Evolutionary conservation across 1,140 invertebrate genomes (phyloP).

Genomic region (Teleopsis dalmanni): DNA sequence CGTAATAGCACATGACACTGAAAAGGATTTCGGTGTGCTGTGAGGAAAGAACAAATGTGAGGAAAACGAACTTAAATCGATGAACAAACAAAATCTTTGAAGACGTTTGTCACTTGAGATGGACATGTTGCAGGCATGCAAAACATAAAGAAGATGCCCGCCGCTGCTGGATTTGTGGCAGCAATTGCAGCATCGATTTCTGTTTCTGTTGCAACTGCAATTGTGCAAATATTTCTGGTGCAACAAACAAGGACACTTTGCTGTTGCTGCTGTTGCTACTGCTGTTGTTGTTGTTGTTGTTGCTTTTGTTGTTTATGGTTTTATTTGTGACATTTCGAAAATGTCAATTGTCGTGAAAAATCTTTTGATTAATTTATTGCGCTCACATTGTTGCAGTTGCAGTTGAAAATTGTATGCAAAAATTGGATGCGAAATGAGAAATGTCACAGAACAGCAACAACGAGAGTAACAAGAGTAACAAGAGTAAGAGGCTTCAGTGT

Average conservation of each 20-base stretch:
- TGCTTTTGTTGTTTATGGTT: neutral
- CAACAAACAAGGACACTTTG: neutral
- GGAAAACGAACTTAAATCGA: too few relatives aligned
- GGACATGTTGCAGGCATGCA: neutral
- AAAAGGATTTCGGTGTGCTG: too few relatives aligned
- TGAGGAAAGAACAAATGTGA: too few relatives aligned
- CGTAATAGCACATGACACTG: too few relatives aligned
- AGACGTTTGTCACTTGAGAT: slow-evolving; percentile 1
- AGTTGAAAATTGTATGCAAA: too few relatives aligned
- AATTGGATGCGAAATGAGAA: too few relatives aligned
- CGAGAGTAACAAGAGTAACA: too few relatives aligned
- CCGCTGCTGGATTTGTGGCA: too few relatives aligned
- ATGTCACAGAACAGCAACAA: too few relatives aligned
- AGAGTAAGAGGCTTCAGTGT: too few relatives aligned
- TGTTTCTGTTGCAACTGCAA: neutral
- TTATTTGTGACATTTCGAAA: neutral
- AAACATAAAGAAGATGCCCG: neutral
- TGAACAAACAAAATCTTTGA: too few relatives aligned
- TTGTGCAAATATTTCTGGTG: neutral
- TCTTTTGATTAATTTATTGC: slow-evolving; percentile 9
- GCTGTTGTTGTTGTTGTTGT: neutral
- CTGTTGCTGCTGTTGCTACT: neutral
- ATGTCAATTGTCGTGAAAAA: neutral
- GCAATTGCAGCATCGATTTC: neutral
- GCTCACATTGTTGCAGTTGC: too few relatives aligned